Percentiles rank a stretch among this genome's conserved stretches.
Evolutionary conservation across 2,888 invertebrate species (phyloP).

Genomic region (Salticus scenicus): DNA sequence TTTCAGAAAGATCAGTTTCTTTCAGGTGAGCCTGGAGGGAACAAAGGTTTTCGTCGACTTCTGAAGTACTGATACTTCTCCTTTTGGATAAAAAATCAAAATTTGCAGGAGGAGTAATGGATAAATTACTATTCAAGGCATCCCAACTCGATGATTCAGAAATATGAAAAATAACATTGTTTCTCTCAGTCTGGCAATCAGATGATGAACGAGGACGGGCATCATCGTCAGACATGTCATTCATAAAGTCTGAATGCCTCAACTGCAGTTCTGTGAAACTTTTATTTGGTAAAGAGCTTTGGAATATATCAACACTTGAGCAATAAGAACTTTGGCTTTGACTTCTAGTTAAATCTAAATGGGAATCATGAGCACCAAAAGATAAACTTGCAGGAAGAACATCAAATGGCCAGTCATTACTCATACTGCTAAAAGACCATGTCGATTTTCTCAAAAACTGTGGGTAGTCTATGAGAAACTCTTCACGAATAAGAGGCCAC

Average conservation of each 20-base stretch:
- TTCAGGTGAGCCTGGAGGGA: constrained; percentile 44
- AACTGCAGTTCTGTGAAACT: constrained; percentile 12
- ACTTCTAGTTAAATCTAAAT: constrained; percentile 27
- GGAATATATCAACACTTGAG: constrained; percentile 35
- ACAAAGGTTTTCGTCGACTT: constrained; percentile 44
- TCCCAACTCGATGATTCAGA: constrained; percentile 58
- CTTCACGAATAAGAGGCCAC: constrained; percentile 84
- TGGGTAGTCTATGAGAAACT: constrained; percentile 39
- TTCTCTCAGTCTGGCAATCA: constrained; percentile 54
- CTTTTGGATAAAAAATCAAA: constrained; percentile 35
- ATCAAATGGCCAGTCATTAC: constrained; percentile 56
- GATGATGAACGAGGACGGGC: constrained; percentile 64
- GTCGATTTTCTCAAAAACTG: constrained; percentile 56
- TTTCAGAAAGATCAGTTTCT: constrained; percentile 73
- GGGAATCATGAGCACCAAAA: constrained; percentile 37
- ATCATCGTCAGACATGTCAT: constrained; percentile 27
- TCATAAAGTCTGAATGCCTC: not conserved
- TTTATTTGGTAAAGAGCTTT: constrained; percentile 24
- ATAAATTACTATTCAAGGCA: constrained; percentile 32
- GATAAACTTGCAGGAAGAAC: constrained; percentile 57
- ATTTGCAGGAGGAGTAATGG: constrained; percentile 26
- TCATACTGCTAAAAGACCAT: constrained; percentile 70
- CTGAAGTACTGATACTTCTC: constrained; percentile 71
- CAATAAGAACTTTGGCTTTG: constrained; percentile 41
- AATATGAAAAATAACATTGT: constrained; percentile 37